Base-by-base conservation (phyloP, 2,888 invertebrate species). In the Limenitis camilla region DNA sequence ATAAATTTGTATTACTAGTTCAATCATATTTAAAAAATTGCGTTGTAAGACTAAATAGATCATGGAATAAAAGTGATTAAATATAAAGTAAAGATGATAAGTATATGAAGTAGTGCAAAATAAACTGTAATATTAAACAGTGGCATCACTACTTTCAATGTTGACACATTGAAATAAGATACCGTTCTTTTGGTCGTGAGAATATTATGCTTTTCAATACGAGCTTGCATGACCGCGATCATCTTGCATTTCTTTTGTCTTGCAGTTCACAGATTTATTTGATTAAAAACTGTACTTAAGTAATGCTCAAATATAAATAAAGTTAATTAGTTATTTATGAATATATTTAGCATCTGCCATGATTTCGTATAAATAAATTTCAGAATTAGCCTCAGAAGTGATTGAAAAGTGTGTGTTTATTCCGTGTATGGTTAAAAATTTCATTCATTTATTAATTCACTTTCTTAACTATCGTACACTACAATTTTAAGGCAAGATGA, bases 121-220 rank as follows among this genome's bases (percentile, higher is more conserved):
- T 63, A 61, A 62, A 61, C 61, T 60, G 72, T 70, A 75, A 76
- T 60, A 61, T 55, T 67, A 73, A 71, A 67, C 66, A 64, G 55
- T 56, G 48, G 49, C 63, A 65, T 50, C 63, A 61, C 59, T 56
- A 59, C 61, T 64, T 61, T 62, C 60, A 63, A 60, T 66, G 63
- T 66, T 67, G 67, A 65, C 63, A 67, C 59, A 66, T 61, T 61
- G 64, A 59, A 64, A 64, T 60, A 63, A 62, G 62, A 67, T 61
- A 65, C 67, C 64, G 65, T 63, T 67, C 56, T 59, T 63, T 60
- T 53, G 56, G 58, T 58, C 65, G 64, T 65, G 66, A 62, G 65
- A 67, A 66, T 59, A 61, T 64, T 58, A 60, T 61, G 59, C 60
- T 58, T 65, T 67, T 64, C 55, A 59, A 62, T 58, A 59, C 55